Conservation (phyloP, 92 coral and sea anemone species). For the Actinostola sp. region DNA sequence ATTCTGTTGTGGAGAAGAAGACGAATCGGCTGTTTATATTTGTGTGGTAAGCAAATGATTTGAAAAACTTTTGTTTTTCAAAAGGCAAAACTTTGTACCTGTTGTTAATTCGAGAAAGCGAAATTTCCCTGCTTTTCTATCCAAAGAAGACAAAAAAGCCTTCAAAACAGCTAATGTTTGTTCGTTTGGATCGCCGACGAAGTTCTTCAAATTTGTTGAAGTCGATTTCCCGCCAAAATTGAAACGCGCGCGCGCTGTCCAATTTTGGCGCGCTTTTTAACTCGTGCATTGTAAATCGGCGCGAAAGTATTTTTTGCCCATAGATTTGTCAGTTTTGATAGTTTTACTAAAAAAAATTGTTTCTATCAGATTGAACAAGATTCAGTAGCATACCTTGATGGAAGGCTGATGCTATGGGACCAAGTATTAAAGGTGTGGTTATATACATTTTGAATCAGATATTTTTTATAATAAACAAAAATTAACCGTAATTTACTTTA, state of each 20-base stretch:
- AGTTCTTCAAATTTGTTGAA: no score
- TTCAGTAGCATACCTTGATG: slow-evolving; percentile 95
- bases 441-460: not conserved
- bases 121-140: not conserved
- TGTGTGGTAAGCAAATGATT: slow-evolving; percentile 72
- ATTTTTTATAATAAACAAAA: not conserved
- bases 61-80: no score
- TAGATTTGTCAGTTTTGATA: not conserved
- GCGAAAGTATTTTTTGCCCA: not conserved
- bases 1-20: slow-evolving; percentile 93
- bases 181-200: no score
- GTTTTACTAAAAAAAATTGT: not conserved
- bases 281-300: not conserved
- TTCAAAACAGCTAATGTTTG: not conserved
- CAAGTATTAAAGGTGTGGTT: slow-evolving; percentile 84
- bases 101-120: no score
- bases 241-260: slow-evolving; percentile 19
- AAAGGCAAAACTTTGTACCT: no score
- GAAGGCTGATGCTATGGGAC: slow-evolving; percentile 87
- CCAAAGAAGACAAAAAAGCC: not conserved
- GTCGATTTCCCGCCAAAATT: slow-evolving; percentile 8
- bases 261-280: not conserved
- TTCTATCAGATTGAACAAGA: slow-evolving; percentile 83
- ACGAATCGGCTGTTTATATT: slow-evolving; percentile 87
- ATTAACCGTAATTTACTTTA: not conserved